phyloP scores from a whole-genome alignment of 2,113 vertebrate species.

The Brachionichthys hirsutus region DNA sequence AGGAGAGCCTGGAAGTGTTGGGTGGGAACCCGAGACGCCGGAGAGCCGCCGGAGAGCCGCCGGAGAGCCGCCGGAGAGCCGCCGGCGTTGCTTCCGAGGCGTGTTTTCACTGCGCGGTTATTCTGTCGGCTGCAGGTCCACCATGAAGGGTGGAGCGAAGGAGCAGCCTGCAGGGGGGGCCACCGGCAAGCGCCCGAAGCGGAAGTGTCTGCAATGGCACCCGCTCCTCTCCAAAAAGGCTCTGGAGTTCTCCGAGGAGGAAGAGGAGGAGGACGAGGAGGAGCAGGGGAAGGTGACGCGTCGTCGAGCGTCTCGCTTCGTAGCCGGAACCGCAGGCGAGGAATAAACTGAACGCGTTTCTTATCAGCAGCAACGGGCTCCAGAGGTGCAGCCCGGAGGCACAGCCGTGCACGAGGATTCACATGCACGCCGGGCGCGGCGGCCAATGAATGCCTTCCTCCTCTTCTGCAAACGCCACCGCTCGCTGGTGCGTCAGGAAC shows the following conservation, averaged over 20 bases:
- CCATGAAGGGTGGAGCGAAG: slow-evolving; percentile 98
- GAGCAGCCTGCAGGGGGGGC: slow-evolving; percentile 89
- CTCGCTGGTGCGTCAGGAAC: slow-evolving; percentile 93
- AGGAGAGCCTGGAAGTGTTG: no score
- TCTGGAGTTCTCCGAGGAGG: slow-evolving; percentile 96
- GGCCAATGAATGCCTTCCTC: slow-evolving; percentile 99
- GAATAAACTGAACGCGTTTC: not conserved
- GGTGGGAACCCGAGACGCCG: no score
- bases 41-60: no score
- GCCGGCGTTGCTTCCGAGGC: not conserved
- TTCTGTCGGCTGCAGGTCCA: slow-evolving; percentile 82
- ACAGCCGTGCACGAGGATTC: slow-evolving; percentile 88
- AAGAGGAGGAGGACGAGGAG: slow-evolving; percentile 95
- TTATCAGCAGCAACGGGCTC: slow-evolving; percentile 58
- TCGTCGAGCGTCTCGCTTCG: not conserved
- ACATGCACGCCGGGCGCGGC: slow-evolving; percentile 89
- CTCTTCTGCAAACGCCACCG: slow-evolving; percentile 98
- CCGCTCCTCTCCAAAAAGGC: slow-evolving; percentile 95
- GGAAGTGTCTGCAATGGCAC: slow-evolving; percentile 99
- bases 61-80: no score
- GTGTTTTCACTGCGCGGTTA: not conserved
- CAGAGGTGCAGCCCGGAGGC: slow-evolving; percentile 80
- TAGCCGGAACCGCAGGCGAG: no score
- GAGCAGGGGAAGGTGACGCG: slow-evolving; percentile 92
- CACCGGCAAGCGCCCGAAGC: slow-evolving; percentile 90